A percentile compares a stretch with the other conserved stretches of the same genome.
Evolutionary conservation across 2,888 invertebrate species (phyloP).

Genomic region (Magallana nippona): DNA sequence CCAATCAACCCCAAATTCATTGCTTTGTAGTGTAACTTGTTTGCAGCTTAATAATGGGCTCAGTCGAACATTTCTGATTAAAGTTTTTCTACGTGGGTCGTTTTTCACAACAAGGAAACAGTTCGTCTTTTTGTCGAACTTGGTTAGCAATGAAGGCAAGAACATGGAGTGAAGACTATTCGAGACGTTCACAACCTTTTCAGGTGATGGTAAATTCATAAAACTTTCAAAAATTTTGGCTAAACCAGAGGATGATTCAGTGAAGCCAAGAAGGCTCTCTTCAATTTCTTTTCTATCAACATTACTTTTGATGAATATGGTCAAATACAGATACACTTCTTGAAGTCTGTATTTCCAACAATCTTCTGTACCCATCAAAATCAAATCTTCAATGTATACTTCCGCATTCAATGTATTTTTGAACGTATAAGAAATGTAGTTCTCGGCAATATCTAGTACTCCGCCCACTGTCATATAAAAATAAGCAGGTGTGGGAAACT

Average conservation of each 20-base stretch:
- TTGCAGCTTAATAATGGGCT: conserved; percentile 9
- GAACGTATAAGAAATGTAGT: background rate
- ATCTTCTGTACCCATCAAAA: background rate
- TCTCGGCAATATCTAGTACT: background rate
- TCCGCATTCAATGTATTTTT: background rate
- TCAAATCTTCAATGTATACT: background rate
- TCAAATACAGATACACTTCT: background rate
- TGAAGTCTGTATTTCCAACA: background rate
- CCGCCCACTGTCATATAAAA: background rate
- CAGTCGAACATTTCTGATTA: background rate
- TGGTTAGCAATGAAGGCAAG: background rate
- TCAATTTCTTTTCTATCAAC: background rate
- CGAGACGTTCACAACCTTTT: background rate
- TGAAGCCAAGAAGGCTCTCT: too few relatives aligned
- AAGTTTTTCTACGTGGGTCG: background rate
- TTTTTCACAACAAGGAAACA: background rate
- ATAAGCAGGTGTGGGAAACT: background rate
- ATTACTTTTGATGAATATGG: background rate
- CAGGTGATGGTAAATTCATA: background rate
- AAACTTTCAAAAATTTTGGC: too few relatives aligned
- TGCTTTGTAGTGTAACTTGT: conserved; percentile 24
- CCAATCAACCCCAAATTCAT: conserved; percentile 37
- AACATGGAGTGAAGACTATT: background rate
- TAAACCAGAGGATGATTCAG: background rate
- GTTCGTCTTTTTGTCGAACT: background rate